Conservation (phyloP, 1,140 invertebrate species). For the Drosophila asahinai region DNA sequence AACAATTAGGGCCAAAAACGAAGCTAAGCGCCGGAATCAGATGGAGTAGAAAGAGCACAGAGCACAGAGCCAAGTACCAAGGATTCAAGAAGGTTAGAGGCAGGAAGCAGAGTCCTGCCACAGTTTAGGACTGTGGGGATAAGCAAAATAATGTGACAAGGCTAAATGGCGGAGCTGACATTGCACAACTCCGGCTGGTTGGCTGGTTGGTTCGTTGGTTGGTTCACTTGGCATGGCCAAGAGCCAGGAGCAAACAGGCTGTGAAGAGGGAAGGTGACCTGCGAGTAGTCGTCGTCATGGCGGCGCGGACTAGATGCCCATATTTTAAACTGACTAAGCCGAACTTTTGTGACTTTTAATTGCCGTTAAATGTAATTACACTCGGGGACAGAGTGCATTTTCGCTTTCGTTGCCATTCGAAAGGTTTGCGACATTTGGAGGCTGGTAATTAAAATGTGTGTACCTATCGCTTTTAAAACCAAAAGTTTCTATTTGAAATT, state of each 20-base stretch:
- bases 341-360: constrained; percentile 74
- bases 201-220: constrained; percentile 4
- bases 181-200: constrained; percentile 54
- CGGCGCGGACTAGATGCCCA: constrained; percentile 41
- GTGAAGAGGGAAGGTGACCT: constrained; percentile 14
- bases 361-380: constrained; percentile 61
- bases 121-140: constrained; percentile 47
- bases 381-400: neutral
- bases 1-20: constrained; percentile 64
- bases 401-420: constrained; percentile 8
- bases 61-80: neutral
- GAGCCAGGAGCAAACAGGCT: constrained; percentile 32
- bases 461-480: neutral
- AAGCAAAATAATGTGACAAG: constrained; percentile 82
- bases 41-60: constrained; percentile 44
- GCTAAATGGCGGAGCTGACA: constrained; percentile 80
- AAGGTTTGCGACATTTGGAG: neutral
- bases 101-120: constrained; percentile 1
- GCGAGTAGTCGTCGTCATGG: constrained; percentile 35
- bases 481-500: neutral
- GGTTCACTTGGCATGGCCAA: constrained; percentile 29
- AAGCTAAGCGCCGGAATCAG: constrained; percentile 36
- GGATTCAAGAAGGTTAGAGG: neutral
- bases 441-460: constrained; percentile 1
- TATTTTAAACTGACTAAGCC: constrained; percentile 54